Percentiles rank a stretch among this genome's conserved stretches.
Conservation (phyloP, 2,888 invertebrate genomes). For the Phrixothrix hirtus region DNA sequence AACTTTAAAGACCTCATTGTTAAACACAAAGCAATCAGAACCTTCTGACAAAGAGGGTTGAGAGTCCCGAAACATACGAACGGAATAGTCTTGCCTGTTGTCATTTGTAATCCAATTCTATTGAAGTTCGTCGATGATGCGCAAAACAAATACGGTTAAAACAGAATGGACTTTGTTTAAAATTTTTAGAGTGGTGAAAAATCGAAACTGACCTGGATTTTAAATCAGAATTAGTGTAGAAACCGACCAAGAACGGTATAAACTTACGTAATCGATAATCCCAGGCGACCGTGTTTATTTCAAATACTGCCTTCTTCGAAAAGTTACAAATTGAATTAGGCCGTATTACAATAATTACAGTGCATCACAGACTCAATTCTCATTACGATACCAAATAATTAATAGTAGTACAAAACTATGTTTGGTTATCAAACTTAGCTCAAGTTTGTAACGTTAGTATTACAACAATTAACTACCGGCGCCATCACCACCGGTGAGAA, state of each 20-base stretch:
- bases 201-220: constrained; percentile 1
- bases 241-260: constrained; percentile 14
- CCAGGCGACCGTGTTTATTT: constrained; percentile 31
- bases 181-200: background rate
- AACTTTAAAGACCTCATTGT: constrained; percentile 12
- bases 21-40: constrained; percentile 15
- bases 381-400: constrained; percentile 14
- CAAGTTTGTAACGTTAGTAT: constrained; percentile 23
- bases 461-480: constrained; percentile 25
- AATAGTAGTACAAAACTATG: constrained; percentile 17
- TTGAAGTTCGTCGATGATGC: no score
- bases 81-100: background rate
- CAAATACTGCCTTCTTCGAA: constrained; percentile 19
- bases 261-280: constrained; percentile 32
- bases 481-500: constrained; percentile 21
- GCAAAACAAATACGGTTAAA: background rate
- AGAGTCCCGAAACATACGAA: constrained; percentile 1
- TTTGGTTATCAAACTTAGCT: constrained; percentile 14
- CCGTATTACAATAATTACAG: background rate
- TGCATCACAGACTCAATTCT: constrained; percentile 4
- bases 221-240: constrained; percentile 33
- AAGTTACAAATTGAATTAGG: background rate
- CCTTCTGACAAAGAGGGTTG: constrained; percentile 8
- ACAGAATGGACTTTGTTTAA: no score
- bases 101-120: background rate